Evolutionary conservation across 2,888 invertebrate genomes (phyloP), one percentile per base, ranked within the genome.

Genomic region (Xanthostigma xanthostigma): DNA sequence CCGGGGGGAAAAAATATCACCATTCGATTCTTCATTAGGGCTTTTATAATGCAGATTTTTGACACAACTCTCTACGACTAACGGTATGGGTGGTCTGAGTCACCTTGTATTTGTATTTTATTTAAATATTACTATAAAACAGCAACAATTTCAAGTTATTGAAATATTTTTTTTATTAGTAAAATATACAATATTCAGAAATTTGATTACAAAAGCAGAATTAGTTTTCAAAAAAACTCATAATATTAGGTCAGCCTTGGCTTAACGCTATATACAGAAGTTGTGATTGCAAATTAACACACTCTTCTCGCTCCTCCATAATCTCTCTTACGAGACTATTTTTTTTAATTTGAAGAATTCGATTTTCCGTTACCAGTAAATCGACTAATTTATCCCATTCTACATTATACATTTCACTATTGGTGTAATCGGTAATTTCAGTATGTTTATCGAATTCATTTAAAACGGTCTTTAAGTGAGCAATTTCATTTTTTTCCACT

Each of bases 401-500:
- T 41, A 50, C 51, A 45, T 48, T 49, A 52, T 60, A 57, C 37
- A 59, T 47, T 41, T 53, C 53, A 41, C 45, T 48, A 33, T 44
- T 14, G 10, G 48, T 17, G 9, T 34, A 44, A 56, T 49, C 46
- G 55, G 49, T 53, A 56, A 49, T 53, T 9, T 9, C 13, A 38
- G 14, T 4, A 46, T 49, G 41, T 39, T 14, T 27, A 39, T 35
- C 13, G 46, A 49, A 41, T 41, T 47, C 36, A 38, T 54, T 50
- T 17, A 64, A 45, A 48, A 60, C 56, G 42, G 50, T 49, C 49
- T 58, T 59, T 14, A 64, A 53, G 17, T 51, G 48, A 10, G 53
- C 75, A 11, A 86, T 79, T 68, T 87, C 85, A 39, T 78, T 77
- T 56, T 77, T 79, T 65, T 88, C 88, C 0, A 76, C 74, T 59